Conservation (phyloP, 2,113 vertebrate species). For the Pachycephala philippinensis region DNA sequence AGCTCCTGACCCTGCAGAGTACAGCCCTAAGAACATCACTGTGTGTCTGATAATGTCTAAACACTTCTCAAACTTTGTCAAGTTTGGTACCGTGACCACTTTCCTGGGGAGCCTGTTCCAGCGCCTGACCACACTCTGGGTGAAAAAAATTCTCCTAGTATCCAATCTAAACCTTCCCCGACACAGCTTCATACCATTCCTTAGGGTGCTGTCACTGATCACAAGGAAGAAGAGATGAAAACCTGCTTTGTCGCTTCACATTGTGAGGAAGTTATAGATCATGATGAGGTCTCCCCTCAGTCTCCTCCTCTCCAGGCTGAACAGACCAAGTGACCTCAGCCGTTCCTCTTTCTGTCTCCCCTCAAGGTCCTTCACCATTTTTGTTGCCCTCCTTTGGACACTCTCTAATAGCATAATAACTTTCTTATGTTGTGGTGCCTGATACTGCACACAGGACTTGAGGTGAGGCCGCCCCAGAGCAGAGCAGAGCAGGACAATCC, state of each 20-base stretch:
- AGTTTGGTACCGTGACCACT: background rate
- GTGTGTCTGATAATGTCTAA: background rate
- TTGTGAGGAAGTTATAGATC: background rate
- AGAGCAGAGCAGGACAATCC: background rate
- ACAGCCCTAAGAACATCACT: background rate
- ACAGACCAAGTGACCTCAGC: background rate
- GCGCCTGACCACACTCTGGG: background rate
- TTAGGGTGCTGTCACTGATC: too few relatives aligned
- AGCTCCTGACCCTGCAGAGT: background rate
- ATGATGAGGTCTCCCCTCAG: background rate
- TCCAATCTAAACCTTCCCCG: background rate
- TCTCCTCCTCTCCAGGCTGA: background rate
- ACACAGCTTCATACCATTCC: background rate
- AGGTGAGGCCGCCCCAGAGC: accelerated
- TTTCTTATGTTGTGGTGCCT: background rate
- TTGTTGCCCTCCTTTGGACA: background rate
- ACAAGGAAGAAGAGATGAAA: background rate
- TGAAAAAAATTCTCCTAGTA: background rate
- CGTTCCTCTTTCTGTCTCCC: background rate
- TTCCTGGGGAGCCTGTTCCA: background rate
- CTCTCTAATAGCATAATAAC: background rate
- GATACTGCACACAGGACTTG: background rate
- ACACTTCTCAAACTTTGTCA: background rate
- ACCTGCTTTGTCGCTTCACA: background rate
- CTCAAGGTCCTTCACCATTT: background rate